phyloP scores from a whole-genome alignment of 2,888 invertebrate species.

The Noctua fimbriata region DNA sequence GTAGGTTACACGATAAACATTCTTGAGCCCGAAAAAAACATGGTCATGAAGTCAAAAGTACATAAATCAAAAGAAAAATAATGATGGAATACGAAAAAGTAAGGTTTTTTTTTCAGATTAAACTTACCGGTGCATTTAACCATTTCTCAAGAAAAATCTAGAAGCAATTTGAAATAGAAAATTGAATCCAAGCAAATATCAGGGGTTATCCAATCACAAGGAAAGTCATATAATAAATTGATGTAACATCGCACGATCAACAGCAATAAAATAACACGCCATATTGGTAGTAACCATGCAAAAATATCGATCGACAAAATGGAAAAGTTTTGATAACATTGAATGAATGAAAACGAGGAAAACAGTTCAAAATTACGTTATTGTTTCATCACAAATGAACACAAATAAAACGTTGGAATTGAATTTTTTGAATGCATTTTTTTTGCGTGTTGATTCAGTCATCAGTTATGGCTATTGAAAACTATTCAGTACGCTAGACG shows the following conservation, averaged over 20 bases:
- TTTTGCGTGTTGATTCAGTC: conserved; percentile 34
- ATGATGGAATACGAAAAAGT: not conserved
- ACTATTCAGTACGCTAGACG: not conserved
- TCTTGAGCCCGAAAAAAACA: not conserved
- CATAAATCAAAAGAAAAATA: not conserved
- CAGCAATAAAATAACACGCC: conserved; percentile 52
- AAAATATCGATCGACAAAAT: conserved; percentile 20
- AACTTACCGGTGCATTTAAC: not conserved
- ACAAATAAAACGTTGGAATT: conserved; percentile 42
- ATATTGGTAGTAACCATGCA: conserved; percentile 45
- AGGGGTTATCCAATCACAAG: conserved; percentile 34
- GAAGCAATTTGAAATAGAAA: conserved; percentile 48
- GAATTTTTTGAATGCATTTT: conserved; percentile 18
- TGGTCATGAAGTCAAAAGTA: not conserved
- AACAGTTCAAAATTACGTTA: conserved; percentile 39
- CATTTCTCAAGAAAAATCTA: not conserved
- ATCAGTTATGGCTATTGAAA: conserved; percentile 30
- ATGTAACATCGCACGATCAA: conserved; percentile 33
- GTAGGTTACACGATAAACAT: not conserved
- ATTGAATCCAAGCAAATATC: conserved; percentile 41
- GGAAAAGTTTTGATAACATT: conserved; percentile 33
- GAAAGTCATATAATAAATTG: conserved; percentile 26
- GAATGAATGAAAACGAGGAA: conserved; percentile 30
- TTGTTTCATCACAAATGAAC: conserved; percentile 34
- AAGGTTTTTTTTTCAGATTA: not conserved